Conservation (phyloP, 2,113 vertebrate genomes). For the Agelaius phoeniceus region DNA sequence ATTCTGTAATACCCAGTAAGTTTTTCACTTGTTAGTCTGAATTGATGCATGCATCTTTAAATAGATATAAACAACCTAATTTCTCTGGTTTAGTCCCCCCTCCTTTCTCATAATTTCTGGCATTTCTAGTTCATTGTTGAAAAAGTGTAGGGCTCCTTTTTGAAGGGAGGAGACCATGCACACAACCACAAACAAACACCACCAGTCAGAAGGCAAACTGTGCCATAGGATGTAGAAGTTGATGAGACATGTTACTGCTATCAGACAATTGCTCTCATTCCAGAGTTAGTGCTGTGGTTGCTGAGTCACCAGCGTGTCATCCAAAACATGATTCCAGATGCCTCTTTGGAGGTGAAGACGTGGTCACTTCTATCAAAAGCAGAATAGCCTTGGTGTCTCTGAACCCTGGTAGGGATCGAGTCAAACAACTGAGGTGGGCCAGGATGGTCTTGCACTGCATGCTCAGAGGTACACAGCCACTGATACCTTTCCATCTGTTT, state of each 20-base stretch:
- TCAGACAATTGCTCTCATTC: not conserved
- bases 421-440: not conserved
- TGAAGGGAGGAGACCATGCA: not conserved
- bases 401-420: not conserved
- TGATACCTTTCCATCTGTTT: not conserved
- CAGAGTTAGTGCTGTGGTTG: not conserved
- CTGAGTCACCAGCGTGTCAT: not conserved
- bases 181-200: not conserved
- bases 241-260: not conserved
- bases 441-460: not conserved
- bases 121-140: not conserved
- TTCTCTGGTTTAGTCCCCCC: rapidly evolving
- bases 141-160: not conserved
- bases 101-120: not conserved
- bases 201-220: not conserved
- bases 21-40: not conserved
- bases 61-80: not conserved
- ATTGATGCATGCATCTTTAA: not conserved
- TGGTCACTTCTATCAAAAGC: not conserved
- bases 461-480: rapidly evolving
- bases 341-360: not conserved
- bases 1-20: not conserved
- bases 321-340: not conserved
- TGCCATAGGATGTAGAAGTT: not conserved
- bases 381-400: not conserved